phyloP scores from a whole-genome alignment of 2,888 invertebrate species.

The Hololepta plana region DNA sequence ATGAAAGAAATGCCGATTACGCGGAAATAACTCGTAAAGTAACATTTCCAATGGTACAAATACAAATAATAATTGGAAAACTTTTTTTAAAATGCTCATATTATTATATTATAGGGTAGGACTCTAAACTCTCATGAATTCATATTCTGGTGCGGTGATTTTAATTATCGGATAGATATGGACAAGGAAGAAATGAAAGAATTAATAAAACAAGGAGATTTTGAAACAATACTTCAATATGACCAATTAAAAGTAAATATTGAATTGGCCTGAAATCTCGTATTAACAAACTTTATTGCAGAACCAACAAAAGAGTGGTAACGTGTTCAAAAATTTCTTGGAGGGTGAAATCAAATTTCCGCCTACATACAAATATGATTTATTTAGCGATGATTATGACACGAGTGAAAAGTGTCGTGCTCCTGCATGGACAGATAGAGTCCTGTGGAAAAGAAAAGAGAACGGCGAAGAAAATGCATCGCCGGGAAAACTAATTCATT shows the following conservation, averaged over 20 bases:
- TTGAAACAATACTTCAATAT: slow-evolving; percentile 55
- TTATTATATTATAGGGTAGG: slow-evolving; percentile 38
- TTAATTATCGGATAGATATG: slow-evolving; percentile 95
- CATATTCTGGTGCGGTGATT: slow-evolving; percentile 99
- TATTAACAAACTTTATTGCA: slow-evolving; percentile 15
- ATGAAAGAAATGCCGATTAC: slow-evolving; percentile 91
- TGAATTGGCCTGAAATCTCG: slow-evolving; percentile 2
- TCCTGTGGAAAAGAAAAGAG: slow-evolving; percentile 82
- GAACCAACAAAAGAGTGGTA: slow-evolving; percentile 59
- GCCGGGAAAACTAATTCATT: slow-evolving; percentile 66
- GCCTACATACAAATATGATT: slow-evolving; percentile 97
- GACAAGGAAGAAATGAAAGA: slow-evolving; percentile 86
- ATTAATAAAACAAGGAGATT: slow-evolving; percentile 55
- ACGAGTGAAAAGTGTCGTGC: slow-evolving; percentile 95
- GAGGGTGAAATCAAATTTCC: slow-evolving; percentile 86
- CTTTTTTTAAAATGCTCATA: slow-evolving; percentile 1
- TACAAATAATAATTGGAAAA: neutral
- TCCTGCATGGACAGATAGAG: slow-evolving; percentile 96
- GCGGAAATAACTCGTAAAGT: slow-evolving; percentile 86
- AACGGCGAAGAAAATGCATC: slow-evolving; percentile 44
- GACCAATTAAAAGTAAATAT: slow-evolving; percentile 60
- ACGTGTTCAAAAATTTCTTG: slow-evolving; percentile 80
- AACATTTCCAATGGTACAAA: slow-evolving; percentile 59
- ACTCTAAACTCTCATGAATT: slow-evolving; percentile 91
- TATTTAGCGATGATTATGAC: slow-evolving; percentile 97